Conservation (phyloP, 2,888 invertebrate genomes). For the Prosapia bicincta region DNA sequence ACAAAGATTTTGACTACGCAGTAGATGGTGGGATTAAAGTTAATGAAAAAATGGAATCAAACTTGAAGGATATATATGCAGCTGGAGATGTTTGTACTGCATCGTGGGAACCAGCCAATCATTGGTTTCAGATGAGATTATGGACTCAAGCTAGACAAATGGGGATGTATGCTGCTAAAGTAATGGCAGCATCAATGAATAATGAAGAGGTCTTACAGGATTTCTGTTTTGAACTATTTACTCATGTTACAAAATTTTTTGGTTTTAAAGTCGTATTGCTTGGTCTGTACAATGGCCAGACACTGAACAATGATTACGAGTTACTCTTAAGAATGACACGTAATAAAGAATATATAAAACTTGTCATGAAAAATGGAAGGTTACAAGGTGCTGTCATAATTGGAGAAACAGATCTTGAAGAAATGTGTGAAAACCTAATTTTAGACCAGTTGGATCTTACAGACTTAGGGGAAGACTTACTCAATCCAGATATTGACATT, state of each 20-base stretch:
- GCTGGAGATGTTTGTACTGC: slow-evolving; percentile 93
- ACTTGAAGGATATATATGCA: slow-evolving; percentile 75
- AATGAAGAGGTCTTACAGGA: slow-evolving; percentile 73
- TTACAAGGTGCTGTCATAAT: slow-evolving; percentile 93
- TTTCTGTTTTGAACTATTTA: slow-evolving; percentile 96
- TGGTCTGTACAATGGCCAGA: slow-evolving; percentile 92
- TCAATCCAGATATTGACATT: slow-evolving; percentile 94
- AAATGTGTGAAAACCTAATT: slow-evolving; percentile 97
- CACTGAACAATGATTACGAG: slow-evolving; percentile 72
- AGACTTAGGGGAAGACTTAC: slow-evolving; percentile 83
- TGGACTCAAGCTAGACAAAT: slow-evolving; percentile 99
- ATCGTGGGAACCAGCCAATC: slow-evolving; percentile 67
- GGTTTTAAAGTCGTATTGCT: slow-evolving; percentile 89
- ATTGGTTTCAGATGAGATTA: slow-evolving; percentile 93
- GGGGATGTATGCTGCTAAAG: slow-evolving; percentile 91
- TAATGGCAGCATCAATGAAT: slow-evolving; percentile 67
- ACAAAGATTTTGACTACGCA: slow-evolving; percentile 48
- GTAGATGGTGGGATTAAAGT: slow-evolving; percentile 83
- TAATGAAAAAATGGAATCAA: slow-evolving; percentile 81
- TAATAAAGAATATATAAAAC: slow-evolving; percentile 79
- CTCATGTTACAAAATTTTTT: slow-evolving; percentile 94
- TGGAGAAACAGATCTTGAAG: slow-evolving; percentile 96
- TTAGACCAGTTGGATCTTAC: slow-evolving; percentile 89
- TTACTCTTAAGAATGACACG: slow-evolving; percentile 80
- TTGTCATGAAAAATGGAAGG: slow-evolving; percentile 76